These are phyloP conservation scores for Sternotherus odoratus DNA, from an alignment of 2,797 vertebrate species.

Conservation along the genomic window DNA sequence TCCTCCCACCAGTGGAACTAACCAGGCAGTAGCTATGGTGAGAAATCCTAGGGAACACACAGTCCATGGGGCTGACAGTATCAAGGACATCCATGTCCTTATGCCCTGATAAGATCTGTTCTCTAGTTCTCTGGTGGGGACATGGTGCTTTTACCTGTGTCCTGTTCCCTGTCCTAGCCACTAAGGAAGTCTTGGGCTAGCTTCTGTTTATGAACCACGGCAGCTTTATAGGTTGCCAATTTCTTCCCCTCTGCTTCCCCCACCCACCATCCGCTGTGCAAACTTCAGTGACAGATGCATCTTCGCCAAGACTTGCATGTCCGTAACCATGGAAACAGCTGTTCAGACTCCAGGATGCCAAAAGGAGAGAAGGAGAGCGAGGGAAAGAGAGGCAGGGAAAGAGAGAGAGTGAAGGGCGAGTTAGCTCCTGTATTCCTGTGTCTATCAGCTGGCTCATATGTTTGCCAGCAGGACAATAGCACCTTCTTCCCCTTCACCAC, in stretches of 20 bases:
- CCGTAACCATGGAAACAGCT: constrained; percentile 67
- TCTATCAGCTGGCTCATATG: not conserved
- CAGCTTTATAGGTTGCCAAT: not conserved
- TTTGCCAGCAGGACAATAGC: not conserved
- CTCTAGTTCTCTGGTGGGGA: not conserved
- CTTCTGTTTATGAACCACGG: not conserved
- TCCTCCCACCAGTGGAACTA: not conserved
- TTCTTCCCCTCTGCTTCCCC: not conserved
- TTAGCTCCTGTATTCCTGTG: no score
- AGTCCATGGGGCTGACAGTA: not conserved
- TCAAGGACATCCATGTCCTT: not conserved
- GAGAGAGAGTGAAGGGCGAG: not conserved
- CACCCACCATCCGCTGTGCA: not conserved
- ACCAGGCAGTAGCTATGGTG: not conserved
- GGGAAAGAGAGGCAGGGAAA: not conserved
- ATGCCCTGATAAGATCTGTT: not conserved
- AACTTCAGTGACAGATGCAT: constrained; percentile 46
- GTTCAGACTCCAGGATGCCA: not conserved
- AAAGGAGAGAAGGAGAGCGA: not conserved
- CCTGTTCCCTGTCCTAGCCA: not conserved
- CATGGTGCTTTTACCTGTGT: not conserved
- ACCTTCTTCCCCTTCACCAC: no score
- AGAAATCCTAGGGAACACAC: not conserved
- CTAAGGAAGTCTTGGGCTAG: not conserved
- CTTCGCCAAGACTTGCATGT: constrained; percentile 49